These are phyloP conservation scores for Sebastes steindachneri DNA, from an alignment of 2,797 vertebrate genomes.

Conservation along the genomic window DNA sequence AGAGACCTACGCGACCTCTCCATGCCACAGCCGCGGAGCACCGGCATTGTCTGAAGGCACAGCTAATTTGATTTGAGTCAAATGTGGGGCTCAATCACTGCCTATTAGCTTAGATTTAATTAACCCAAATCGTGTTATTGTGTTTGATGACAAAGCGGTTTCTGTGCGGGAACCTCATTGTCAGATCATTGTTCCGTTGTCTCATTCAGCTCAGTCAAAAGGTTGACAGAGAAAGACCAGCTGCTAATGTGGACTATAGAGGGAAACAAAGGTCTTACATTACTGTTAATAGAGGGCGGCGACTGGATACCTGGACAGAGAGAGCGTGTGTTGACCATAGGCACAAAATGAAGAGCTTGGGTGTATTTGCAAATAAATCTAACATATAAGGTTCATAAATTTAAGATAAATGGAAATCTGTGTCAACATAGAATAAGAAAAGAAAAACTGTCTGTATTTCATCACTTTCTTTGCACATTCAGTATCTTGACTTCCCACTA, in stretches of 20 bases:
- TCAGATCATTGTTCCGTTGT: constrained; percentile 81
- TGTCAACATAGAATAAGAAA: neutral
- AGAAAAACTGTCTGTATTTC: neutral
- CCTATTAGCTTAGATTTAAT: constrained; percentile 84
- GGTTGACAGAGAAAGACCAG: constrained; percentile 64
- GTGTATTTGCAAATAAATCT: neutral
- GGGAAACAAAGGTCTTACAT: constrained; percentile 44
- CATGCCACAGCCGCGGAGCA: constrained; percentile 47
- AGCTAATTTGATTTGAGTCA: constrained; percentile 81
- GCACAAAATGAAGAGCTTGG: neutral
- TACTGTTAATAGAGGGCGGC: constrained; percentile 51
- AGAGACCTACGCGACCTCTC: constrained; percentile 53
- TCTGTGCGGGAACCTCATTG: constrained; percentile 79
- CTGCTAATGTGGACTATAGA: constrained; percentile 61
- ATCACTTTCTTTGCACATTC: neutral
- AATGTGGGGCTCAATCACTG: constrained; percentile 80
- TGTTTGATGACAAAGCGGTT: constrained; percentile 83
- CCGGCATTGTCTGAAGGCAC: constrained; percentile 66
- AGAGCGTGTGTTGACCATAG: neutral
- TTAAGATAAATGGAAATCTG: neutral
- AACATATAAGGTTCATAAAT: neutral
- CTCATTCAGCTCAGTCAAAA: constrained; percentile 77
- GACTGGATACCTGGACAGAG: constrained; percentile 48
- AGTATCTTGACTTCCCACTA: neutral
- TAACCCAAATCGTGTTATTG: constrained; percentile 84